Conservation (phyloP, 2,888 invertebrate genomes). For the Drosophila setosimentum region DNA sequence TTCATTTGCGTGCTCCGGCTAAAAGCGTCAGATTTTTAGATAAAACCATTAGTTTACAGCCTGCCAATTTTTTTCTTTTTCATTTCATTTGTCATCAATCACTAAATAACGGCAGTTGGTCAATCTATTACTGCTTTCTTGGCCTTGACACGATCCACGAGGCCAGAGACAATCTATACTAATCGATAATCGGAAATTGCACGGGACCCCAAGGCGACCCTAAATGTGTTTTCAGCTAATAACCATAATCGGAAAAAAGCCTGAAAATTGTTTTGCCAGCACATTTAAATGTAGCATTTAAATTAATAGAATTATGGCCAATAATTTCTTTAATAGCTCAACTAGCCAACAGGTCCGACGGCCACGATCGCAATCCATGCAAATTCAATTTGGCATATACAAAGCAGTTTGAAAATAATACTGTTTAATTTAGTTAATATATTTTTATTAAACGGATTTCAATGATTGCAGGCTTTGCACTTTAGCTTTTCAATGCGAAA, state of each 20-base stretch:
- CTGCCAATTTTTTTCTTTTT: constrained; percentile 22
- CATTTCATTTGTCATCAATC: constrained; percentile 51
- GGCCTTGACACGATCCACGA: constrained; percentile 47
- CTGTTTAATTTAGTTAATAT: constrained; percentile 18
- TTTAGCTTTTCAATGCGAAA: not conserved
- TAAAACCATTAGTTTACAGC: constrained; percentile 28
- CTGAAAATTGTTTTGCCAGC: constrained; percentile 36
- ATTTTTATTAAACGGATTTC: constrained; percentile 1
- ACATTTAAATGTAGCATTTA: constrained; percentile 65
- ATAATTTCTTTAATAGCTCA: constrained; percentile 56
- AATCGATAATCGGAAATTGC: constrained; percentile 23
- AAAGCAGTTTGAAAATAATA: constrained; percentile 20
- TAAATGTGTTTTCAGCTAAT: constrained; percentile 19
- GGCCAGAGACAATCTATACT: constrained; percentile 29
- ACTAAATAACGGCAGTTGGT: constrained; percentile 24
- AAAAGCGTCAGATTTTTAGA: constrained; percentile 23
- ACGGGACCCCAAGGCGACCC: constrained; percentile 18
- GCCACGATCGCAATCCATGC: constrained; percentile 7
- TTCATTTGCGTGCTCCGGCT: constrained; percentile 53
- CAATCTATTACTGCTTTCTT: constrained; percentile 29
- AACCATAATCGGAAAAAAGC: constrained; percentile 43
- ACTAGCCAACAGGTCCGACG: constrained; percentile 18
- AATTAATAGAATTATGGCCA: constrained; percentile 64
- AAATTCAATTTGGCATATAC: constrained; percentile 1
- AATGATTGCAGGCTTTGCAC: not conserved